phyloP scores from a whole-genome alignment of 2,113 vertebrate species.

The Pseudopodoces humilis region DNA sequence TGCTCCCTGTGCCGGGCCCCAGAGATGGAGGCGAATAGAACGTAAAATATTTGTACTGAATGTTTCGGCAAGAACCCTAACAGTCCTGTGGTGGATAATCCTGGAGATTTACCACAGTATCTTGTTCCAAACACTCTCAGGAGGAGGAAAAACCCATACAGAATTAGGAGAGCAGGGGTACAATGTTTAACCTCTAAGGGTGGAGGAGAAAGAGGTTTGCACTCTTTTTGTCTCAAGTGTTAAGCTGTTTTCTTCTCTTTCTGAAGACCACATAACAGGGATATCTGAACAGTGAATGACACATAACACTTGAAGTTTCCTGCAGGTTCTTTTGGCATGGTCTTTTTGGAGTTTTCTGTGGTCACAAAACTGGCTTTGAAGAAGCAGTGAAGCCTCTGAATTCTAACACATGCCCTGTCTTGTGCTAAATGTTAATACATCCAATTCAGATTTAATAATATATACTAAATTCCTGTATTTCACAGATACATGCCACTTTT shows the following conservation, averaged over 20 bases:
- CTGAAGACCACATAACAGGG: no score
- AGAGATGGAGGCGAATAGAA: not conserved
- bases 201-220: not conserved
- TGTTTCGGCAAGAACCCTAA: not conserved
- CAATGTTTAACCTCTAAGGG: not conserved
- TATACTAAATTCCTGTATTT: not conserved
- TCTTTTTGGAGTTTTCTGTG: not conserved
- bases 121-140: not conserved
- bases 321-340: not conserved
- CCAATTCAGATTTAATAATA: not conserved
- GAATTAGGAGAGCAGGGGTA: not conserved
- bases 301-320: not conserved
- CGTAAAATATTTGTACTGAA: not conserved
- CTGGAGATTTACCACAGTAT: not conserved
- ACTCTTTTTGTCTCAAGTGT: rapidly evolving
- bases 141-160: not conserved
- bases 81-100: not conserved
- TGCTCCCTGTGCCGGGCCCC: not conserved
- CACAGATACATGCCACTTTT: not conserved
- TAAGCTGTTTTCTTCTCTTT: not conserved
- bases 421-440: not conserved
- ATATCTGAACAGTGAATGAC: not conserved
- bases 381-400: not conserved
- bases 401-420: not conserved
- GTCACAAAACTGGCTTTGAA: not conserved